A percentile compares a stretch with the other conserved stretches of the same genome.
These are phyloP conservation scores for Larimichthys polyactis DNA, from an alignment of 2,113 vertebrate genomes.

Conservation along the genomic window DNA sequence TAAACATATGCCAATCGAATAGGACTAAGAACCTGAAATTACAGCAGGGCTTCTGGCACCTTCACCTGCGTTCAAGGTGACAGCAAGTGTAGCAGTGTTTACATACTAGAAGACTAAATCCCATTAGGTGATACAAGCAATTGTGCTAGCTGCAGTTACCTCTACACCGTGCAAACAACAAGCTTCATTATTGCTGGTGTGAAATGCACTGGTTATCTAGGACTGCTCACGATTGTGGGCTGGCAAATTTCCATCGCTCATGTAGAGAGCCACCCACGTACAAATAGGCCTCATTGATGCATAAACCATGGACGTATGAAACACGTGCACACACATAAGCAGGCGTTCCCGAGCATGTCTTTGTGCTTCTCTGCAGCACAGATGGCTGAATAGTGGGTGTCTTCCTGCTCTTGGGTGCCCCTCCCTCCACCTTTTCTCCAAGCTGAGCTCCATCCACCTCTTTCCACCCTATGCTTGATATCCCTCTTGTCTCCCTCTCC, in stretches of 20 bases:
- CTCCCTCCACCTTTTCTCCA: constrained; percentile 40
- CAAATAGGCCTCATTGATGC: constrained; percentile 35
- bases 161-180: neutral
- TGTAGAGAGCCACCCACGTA: constrained; percentile 39
- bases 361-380: constrained; percentile 73
- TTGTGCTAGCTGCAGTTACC: neutral
- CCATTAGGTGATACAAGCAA: neutral
- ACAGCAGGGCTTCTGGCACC: neutral
- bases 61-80: neutral
- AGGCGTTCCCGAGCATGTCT: constrained; percentile 41
- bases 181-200: neutral
- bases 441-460: constrained; percentile 34
- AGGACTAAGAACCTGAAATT: neutral
- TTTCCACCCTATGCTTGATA: constrained; percentile 21
- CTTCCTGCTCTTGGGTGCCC: constrained; percentile 65
- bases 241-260: constrained; percentile 35
- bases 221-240: constrained; percentile 1
- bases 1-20: neutral
- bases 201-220: constrained; percentile 20
- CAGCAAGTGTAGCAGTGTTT: neutral
- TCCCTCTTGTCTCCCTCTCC: constrained; percentile 27
- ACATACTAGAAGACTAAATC: neutral
- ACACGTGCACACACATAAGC: constrained; percentile 37
- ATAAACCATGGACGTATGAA: constrained; percentile 27
- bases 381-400: constrained; percentile 80